phyloP scores from a whole-genome alignment of 2,113 vertebrate genomes.

The Dendrocopos noguchii region DNA sequence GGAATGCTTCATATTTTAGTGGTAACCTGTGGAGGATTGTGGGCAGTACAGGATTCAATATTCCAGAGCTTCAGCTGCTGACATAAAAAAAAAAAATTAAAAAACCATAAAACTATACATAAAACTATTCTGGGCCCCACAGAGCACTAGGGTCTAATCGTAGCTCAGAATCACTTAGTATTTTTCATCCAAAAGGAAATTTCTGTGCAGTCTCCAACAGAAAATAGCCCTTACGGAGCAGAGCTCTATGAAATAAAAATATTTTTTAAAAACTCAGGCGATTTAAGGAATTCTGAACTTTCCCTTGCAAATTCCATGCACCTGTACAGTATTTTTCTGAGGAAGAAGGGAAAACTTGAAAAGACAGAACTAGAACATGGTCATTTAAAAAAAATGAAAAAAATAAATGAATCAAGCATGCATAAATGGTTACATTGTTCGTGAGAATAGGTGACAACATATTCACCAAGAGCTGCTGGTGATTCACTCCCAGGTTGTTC shows the following conservation, averaged over 20 bases:
- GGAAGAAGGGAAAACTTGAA: not conserved
- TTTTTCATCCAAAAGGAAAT: not conserved
- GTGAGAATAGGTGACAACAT: not conserved
- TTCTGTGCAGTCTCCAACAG: not conserved
- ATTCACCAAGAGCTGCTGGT: not conserved
- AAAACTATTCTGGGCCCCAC: not conserved
- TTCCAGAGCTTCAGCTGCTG: not conserved
- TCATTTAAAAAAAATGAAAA: not conserved
- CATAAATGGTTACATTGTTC: not conserved
- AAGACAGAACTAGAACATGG: not conserved
- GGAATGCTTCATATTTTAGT: not conserved
- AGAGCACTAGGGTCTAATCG: not conserved
- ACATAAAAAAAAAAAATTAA: not conserved
- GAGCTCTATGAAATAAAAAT: not conserved
- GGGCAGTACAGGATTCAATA: not conserved
- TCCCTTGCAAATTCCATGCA: not conserved
- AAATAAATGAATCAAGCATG: not conserved
- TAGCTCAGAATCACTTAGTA: not conserved
- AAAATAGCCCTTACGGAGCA: not conserved
- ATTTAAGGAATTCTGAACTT: not conserved
- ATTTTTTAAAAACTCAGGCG: not conserved
- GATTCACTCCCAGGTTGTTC: not conserved
- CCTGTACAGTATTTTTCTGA: not conserved
- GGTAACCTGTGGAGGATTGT: not conserved
- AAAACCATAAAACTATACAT: not conserved